Evolutionary conservation across 2,797 vertebrate species (phyloP), one percentile per base, ranked within the genome.

Genomic region (Argyrosomus regius): DNA sequence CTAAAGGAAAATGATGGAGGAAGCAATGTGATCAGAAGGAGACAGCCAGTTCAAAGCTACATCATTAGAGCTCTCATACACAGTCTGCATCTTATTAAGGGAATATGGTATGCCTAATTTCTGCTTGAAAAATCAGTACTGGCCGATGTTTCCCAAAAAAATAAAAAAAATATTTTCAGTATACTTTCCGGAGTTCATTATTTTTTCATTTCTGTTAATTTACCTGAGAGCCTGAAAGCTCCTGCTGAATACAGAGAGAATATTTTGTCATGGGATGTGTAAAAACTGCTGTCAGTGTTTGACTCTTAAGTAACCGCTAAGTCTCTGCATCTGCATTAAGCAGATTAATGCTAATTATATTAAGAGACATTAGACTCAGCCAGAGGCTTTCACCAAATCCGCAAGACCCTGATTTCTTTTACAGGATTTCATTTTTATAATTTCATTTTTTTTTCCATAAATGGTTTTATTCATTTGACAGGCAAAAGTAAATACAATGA

Each of bases 21-120:
- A 81, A 70, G 80, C 78, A 78, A n/a, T 61, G 57, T 70, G 66
- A 75, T 77, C 75, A 68, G 58, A 16, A 59, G 48, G 20, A 82
- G 74, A 75, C 46, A 83, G 72, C 12, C 65, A 54, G 61, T 77
- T 90, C 83, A 90, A 88, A 87, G 72, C 68, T 31, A 0, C 61
- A 73, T 84, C 74, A 85, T 85, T 86, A 84, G 49, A 79, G 80
- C 64, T 84, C 16, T 13, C 54, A 56, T 26, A 57, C 54, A 50
- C 49, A 77, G 54, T 46, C 78, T 84, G 66, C 31, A 31, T 69
- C 58, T 77, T 76, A 79, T 72, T 62, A 85, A 77, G 39, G 54
- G 45, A 76, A 78, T 68, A 26, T 53, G 28, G 13, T 24, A 46
- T 50, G 78, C 16, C 60, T 67, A 39, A 71, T 73, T 81, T 77